Conservation (phyloP, 1,140 invertebrate species). For the Eulimnadia texana region DNA sequence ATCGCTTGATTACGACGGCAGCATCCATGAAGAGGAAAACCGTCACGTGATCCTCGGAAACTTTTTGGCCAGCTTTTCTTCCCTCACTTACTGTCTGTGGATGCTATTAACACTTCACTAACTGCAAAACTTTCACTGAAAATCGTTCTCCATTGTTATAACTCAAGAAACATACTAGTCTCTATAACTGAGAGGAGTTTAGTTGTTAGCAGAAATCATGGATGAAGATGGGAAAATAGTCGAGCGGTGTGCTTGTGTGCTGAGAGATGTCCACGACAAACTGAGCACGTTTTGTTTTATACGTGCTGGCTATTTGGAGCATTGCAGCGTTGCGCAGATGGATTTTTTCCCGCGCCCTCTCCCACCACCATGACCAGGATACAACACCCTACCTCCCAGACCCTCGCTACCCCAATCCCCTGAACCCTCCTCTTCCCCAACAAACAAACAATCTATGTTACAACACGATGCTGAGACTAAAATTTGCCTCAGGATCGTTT, state of each 20-base stretch:
- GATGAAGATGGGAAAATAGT: background rate
- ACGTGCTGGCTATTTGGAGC: background rate
- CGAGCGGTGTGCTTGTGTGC: background rate
- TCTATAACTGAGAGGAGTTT: no score
- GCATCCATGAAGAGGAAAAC: background rate
- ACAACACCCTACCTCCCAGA: background rate
- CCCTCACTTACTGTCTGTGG: background rate
- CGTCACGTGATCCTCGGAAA: background rate
- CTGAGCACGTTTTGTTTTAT: background rate
- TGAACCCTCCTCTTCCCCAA: background rate
- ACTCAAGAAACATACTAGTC: no score
- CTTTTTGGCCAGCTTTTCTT: background rate
- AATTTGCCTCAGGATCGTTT: no score
- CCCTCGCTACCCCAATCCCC: background rate
- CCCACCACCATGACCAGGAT: background rate
- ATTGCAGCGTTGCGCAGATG: background rate
- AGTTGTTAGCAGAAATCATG: background rate
- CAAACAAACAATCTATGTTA: background rate
- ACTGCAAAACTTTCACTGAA: no score
- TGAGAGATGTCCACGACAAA: background rate
- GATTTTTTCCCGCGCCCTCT: background rate
- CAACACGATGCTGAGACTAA: no score
- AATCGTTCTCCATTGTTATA: no score
- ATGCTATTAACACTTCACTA: background rate
- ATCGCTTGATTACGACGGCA: background rate